Evolutionary conservation across 2,797 vertebrate genomes (phyloP).

Genomic region (Luscinia megarhynchos): DNA sequence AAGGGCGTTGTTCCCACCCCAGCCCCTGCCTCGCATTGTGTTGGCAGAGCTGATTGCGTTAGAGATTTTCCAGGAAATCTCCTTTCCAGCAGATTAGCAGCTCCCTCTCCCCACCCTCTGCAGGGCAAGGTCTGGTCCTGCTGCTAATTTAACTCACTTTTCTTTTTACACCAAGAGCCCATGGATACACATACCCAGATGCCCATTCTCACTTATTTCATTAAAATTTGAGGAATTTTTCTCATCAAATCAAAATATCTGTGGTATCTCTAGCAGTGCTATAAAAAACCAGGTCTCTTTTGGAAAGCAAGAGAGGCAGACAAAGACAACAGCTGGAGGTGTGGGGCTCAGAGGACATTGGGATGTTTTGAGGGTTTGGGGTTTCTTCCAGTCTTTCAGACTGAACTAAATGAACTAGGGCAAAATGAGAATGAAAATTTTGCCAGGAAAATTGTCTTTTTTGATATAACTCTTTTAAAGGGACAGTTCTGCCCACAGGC

Average conservation of each 20-base stretch:
- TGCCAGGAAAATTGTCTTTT: not conserved
- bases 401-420: not conserved
- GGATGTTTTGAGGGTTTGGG: not conserved
- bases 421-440: not conserved
- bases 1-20: accelerated
- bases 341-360: not conserved
- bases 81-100: constrained; percentile 1
- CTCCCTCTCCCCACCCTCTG: not conserved
- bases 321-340: not conserved
- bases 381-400: not conserved
- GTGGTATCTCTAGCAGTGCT: not conserved
- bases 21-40: not conserved
- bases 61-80: constrained; percentile 9
- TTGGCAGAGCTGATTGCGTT: not conserved
- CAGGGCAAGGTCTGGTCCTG: not conserved
- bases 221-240: not conserved
- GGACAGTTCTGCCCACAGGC: not conserved
- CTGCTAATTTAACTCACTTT: not conserved
- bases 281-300: not conserved
- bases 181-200: accelerated
- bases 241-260: not conserved
- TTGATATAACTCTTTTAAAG: not conserved
- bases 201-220: not conserved
- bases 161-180: not conserved
- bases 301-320: not conserved